Evolutionary conservation across 2,113 vertebrate species (phyloP), one percentile per base, ranked within the genome.

Genomic region (Megaleporinus macrocephalus): DNA sequence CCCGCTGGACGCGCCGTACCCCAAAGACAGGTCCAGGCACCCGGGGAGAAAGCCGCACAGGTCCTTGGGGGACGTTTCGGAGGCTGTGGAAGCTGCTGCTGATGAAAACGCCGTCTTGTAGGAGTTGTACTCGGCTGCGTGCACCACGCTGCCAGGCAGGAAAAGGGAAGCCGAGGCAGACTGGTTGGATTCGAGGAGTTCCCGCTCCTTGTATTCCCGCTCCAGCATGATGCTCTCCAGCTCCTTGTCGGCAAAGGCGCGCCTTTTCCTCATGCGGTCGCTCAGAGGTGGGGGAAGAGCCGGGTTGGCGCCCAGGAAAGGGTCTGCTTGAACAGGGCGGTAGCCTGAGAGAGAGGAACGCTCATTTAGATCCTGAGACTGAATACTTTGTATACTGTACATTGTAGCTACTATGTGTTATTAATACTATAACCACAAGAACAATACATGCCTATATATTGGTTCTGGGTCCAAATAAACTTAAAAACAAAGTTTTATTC

Each of bases 221-320:
- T 99, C 98, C 90, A 99, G 91, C 98, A 99, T 99, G 89, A 99
- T 98, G 90, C 92, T 97, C 91, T 99, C 98, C 93, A 99, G 84
- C 90, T 99, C 98, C 87, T 99, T 99, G 92, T 99, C 98, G 29
- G 98, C 98, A 88, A 99, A 99, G 70, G 98, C 98, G 57, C 98
- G 90, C 65, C 98, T 95, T 89, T 99, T 99, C 89, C 98, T 96
- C 98, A 99, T 99, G 86, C 98, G 96, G 90, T 99, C 98, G 80
- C 98, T 99, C 81, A 99, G 96, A 4, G 97, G 96, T 0, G 96
- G 95, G 44, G 97, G 97, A 2, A 99, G 91, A 20, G 96, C 88
- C 3, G 96, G 87, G 87, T 85, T 95, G 87, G 93, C 92, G 78
- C 94, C 93, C 84, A 98, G 80, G 86, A 95, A 98, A 0, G 96